Conservation (phyloP, 2,113 vertebrate genomes). For the Strix uralensis region DNA sequence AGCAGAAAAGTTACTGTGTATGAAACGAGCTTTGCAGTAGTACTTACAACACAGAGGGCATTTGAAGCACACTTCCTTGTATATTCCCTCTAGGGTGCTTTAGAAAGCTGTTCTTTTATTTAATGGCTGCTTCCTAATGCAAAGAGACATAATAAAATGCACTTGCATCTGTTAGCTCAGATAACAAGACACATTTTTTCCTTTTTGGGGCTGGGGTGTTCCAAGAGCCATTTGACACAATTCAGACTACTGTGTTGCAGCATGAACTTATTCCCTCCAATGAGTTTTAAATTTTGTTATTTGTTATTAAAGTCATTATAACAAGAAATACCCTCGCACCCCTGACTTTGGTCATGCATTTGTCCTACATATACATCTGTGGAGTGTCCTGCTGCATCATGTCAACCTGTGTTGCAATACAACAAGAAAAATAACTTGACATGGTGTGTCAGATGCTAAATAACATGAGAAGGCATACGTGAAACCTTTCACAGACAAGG, state of each 20-base stretch:
- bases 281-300: not conserved
- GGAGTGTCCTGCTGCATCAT: not conserved
- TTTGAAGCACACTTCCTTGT: not conserved
- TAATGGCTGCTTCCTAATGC: slow-evolving; percentile 56
- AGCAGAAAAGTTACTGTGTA: not conserved
- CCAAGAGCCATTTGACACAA: not conserved
- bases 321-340: not conserved
- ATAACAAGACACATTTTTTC: not conserved
- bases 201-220: not conserved
- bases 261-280: not conserved
- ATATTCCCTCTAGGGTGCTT: slow-evolving; percentile 39
- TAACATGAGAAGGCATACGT: not conserved
- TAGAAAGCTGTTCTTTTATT: slow-evolving; percentile 47
- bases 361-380: not conserved
- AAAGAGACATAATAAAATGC: slow-evolving; percentile 52
- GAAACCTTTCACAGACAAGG: not conserved
- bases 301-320: not conserved
- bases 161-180: slow-evolving; percentile 21
- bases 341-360: not conserved
- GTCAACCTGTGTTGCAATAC: not conserved
- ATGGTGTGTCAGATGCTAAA: not conserved
- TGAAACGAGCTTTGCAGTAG: not conserved
- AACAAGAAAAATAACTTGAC: not conserved
- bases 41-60: not conserved
- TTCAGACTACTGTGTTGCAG: not conserved